Conservation (phyloP, 2,888 invertebrate genomes). For the Eristalis arbustorum region DNA sequence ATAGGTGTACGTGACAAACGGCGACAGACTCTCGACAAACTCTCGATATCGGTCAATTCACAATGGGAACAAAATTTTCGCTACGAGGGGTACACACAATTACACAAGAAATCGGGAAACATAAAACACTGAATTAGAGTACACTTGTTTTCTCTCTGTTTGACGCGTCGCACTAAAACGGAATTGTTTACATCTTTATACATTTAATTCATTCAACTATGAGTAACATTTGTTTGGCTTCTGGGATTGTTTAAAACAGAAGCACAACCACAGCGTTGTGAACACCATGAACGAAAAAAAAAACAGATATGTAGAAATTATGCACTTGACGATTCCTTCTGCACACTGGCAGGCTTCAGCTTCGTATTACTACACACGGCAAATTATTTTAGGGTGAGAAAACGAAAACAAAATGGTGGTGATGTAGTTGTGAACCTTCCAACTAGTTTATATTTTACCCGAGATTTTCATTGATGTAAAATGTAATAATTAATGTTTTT, state of each 20-base stretch:
- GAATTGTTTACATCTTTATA: neutral
- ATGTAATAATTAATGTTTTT: neutral
- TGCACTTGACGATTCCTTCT: slow-evolving; percentile 25
- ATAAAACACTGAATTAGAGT: slow-evolving; percentile 27
- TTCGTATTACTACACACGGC: slow-evolving; percentile 33
- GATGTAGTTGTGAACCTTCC: slow-evolving; percentile 51
- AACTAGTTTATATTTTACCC: neutral
- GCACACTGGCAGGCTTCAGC: slow-evolving; percentile 1
- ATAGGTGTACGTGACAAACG: slow-evolving; percentile 69
- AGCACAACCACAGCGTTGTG: neutral
- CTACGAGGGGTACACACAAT: slow-evolving; percentile 53
- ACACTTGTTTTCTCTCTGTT: slow-evolving; percentile 26
- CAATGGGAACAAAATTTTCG: slow-evolving; percentile 42
- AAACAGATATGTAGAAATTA: neutral
- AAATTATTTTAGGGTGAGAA: slow-evolving; percentile 53
- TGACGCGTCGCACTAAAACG: neutral
- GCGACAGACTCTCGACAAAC: slow-evolving; percentile 46
- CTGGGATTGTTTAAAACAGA: neutral
- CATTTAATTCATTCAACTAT: neutral
- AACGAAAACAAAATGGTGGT: slow-evolving; percentile 69
- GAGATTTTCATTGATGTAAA: neutral
- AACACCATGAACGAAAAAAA: neutral
- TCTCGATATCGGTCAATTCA: slow-evolving; percentile 52
- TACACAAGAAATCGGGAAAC: slow-evolving; percentile 45
- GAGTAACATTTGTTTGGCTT: neutral